Evolutionary conservation across 2,888 invertebrate species (phyloP).

Genomic region (Perizoma flavofasciatum): DNA sequence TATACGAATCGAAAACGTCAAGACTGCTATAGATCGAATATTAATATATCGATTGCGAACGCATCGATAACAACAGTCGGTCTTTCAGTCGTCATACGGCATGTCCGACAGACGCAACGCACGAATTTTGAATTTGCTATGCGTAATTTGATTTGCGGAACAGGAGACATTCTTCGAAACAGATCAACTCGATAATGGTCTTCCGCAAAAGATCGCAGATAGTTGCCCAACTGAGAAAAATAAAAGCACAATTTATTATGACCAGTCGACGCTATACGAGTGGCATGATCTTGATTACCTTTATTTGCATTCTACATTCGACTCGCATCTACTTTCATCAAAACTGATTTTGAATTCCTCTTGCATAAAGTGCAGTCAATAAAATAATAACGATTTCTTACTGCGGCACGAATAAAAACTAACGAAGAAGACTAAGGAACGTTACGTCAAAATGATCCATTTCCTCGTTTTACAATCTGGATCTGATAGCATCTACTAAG

Average conservation of each 20-base stretch:
- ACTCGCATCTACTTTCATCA: constrained; percentile 33
- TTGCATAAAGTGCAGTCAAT: constrained; percentile 17
- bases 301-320: constrained; percentile 51
- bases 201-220: constrained; percentile 65
- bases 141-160: constrained; percentile 75
- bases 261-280: constrained; percentile 40
- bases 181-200: constrained; percentile 58
- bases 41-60: constrained; percentile 79
- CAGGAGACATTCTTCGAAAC: constrained; percentile 67
- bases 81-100: constrained; percentile 62
- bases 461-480: constrained; percentile 69
- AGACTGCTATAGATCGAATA: constrained; percentile 77
- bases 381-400: constrained; percentile 35
- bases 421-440: constrained; percentile 49
- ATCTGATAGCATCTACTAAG: constrained; percentile 67
- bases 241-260: constrained; percentile 53
- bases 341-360: constrained; percentile 28
- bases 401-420: constrained; percentile 28
- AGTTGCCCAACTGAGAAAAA: constrained; percentile 48
- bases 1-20: constrained; percentile 81
- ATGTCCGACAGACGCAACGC: constrained; percentile 10
- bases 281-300: constrained; percentile 52
- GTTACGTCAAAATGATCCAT: constrained; percentile 67
- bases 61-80: constrained; percentile 64
- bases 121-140: constrained; percentile 70